Conservation (phyloP, 2,888 invertebrate genomes). For the Drepana falcataria region DNA sequence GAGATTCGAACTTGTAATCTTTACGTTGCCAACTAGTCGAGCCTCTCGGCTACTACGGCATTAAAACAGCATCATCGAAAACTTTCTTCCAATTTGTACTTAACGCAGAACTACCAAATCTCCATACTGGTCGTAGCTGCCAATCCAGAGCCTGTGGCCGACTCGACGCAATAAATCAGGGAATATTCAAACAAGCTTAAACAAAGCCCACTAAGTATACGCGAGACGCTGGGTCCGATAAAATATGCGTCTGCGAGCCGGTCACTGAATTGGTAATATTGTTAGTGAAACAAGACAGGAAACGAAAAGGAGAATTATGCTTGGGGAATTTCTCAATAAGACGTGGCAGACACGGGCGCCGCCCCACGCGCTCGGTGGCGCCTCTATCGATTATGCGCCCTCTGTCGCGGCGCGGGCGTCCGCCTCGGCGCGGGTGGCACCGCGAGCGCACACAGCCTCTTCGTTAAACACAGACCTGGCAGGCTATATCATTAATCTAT, state of each 20-base stretch:
- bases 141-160: slow-evolving; percentile 10
- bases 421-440: slow-evolving; percentile 29
- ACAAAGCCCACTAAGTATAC: slow-evolving; percentile 33
- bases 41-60: too few relatives aligned
- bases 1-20: too few relatives aligned
- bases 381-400: slow-evolving; percentile 57
- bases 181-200: slow-evolving; percentile 32
- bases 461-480: slow-evolving; percentile 61
- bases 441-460: slow-evolving; percentile 29
- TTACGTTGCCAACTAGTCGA: too few relatives aligned
- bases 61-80: too few relatives aligned
- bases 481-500: slow-evolving; percentile 76
- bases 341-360: slow-evolving; percentile 66
- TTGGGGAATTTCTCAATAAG: slow-evolving; percentile 77
- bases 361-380: slow-evolving; percentile 66
- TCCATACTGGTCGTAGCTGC: background rate
- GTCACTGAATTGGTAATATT: slow-evolving; percentile 73
- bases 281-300: slow-evolving; percentile 68
- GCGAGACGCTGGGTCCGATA: slow-evolving; percentile 42
- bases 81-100: too few relatives aligned
- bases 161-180: slow-evolving; percentile 52
- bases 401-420: slow-evolving; percentile 28
- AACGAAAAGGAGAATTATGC: slow-evolving; percentile 72
- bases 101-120: background rate
- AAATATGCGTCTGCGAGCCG: slow-evolving; percentile 64